phyloP scores from a whole-genome alignment of 2,888 invertebrate genomes.

The Dasypolia templi region DNA sequence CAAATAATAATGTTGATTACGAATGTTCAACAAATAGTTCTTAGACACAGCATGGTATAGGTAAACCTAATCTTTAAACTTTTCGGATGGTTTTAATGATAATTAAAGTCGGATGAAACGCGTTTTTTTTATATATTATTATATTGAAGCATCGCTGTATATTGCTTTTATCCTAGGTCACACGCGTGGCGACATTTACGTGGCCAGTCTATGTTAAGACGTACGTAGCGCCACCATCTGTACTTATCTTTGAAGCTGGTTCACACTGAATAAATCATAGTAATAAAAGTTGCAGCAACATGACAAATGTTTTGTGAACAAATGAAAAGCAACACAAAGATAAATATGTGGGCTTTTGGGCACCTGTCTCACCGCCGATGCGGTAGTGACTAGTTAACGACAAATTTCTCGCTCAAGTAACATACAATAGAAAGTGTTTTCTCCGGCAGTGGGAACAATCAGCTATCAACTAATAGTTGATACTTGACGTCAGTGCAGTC shows the following conservation, averaged over 20 bases:
- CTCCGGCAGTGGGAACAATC: not conserved
- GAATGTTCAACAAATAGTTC: constrained; percentile 20
- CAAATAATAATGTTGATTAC: constrained; percentile 3
- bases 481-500: no score
- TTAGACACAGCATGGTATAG: constrained; percentile 36
- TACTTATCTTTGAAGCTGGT: constrained; percentile 15
- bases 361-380: not conserved
- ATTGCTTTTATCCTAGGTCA: not conserved
- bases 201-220: constrained; percentile 1
- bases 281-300: not conserved
- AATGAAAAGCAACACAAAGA: not conserved
- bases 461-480: not conserved
- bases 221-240: not conserved
- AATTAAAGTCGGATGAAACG: not conserved
- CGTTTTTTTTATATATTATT: not conserved
- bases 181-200: not conserved
- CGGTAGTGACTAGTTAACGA: not conserved
- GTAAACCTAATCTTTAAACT: constrained; percentile 19
- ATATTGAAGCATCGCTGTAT: constrained; percentile 14
- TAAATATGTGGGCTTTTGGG: not conserved
- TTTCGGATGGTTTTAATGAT: not conserved
- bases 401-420: not conserved
- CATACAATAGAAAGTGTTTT: not conserved
- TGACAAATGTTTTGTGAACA: not conserved
- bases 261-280: not conserved